phyloP scores from a whole-genome alignment of 1,140 invertebrate genomes.

The Mya arenaria region DNA sequence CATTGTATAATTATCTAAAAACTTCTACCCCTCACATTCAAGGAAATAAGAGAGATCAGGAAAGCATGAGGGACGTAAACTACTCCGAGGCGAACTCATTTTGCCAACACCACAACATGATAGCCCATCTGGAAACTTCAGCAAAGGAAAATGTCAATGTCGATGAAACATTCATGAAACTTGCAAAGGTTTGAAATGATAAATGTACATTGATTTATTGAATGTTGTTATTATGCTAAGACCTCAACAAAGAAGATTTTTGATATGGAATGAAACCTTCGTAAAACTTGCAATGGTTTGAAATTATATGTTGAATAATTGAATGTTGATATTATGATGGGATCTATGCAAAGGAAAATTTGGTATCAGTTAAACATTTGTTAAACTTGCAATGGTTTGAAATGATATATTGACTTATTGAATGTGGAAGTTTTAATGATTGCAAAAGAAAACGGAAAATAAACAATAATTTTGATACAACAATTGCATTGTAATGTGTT shows the following conservation, averaged over 20 bases:
- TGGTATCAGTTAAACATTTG: neutral
- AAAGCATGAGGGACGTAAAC: constrained; percentile 90
- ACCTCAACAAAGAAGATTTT: neutral
- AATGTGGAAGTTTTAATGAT: neutral
- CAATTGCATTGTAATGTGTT: too few relatives aligned
- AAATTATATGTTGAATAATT: neutral
- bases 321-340: neutral
- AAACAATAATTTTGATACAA: too few relatives aligned
- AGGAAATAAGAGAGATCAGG: constrained; percentile 95
- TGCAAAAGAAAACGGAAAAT: too few relatives aligned
- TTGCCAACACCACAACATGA: constrained; percentile 85
- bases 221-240: neutral
- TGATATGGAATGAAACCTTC: neutral
- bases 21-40: neutral
- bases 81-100: constrained; percentile 91
- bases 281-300: neutral
- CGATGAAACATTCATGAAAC: constrained; percentile 78
- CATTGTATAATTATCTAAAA: neutral
- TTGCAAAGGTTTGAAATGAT: constrained; percentile 73
- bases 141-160: constrained; percentile 81
- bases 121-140: constrained; percentile 78
- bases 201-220: neutral
- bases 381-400: neutral
- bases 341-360: neutral
- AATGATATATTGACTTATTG: neutral